A percentile compares a stretch with the other conserved stretches of the same genome.
Evolutionary conservation across 1,140 invertebrate species (phyloP).

Genomic region (Caenorhabditis latens): DNA sequence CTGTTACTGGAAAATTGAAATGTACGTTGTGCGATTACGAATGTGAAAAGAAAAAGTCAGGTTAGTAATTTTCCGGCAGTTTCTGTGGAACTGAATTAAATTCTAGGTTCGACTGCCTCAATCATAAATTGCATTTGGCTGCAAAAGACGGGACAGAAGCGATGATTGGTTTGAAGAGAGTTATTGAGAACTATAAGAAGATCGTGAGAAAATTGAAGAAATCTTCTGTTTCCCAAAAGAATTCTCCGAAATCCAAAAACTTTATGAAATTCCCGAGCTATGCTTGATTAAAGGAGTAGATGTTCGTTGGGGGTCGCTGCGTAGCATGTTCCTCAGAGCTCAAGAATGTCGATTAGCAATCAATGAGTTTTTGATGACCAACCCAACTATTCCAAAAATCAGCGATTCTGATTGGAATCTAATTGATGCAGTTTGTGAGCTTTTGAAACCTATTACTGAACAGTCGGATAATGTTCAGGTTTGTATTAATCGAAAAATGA

Average conservation of each 20-base stretch:
- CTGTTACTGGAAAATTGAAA: not conserved
- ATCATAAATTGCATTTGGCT: not conserved
- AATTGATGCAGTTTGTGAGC: not conserved
- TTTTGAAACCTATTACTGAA: not conserved
- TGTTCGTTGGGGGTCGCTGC: not conserved
- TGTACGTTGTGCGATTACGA: not conserved
- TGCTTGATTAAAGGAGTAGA: not conserved
- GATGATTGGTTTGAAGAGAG: not conserved
- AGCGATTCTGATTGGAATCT: not conserved
- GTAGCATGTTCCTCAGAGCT: not conserved
- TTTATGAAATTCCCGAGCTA: not conserved
- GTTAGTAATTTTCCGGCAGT: not conserved
- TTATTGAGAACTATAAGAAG: not conserved
- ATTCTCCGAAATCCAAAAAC: not conserved
- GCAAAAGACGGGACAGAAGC: not conserved
- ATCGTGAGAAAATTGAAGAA: not conserved
- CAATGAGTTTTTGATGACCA: not conserved
- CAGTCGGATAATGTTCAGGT: not conserved
- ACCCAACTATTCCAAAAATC: not conserved
- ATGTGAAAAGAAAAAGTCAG: not conserved
- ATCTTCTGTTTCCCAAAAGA: not conserved
- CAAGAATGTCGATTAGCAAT: not conserved
- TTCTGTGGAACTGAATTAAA: not conserved
- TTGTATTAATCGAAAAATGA: not conserved
- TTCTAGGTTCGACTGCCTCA: not conserved